Evolutionary conservation across 64 coral and sea anemone species (phyloP), one percentile per base, ranked within the genome.

Genomic region (Stichodactyla helianthus): DNA sequence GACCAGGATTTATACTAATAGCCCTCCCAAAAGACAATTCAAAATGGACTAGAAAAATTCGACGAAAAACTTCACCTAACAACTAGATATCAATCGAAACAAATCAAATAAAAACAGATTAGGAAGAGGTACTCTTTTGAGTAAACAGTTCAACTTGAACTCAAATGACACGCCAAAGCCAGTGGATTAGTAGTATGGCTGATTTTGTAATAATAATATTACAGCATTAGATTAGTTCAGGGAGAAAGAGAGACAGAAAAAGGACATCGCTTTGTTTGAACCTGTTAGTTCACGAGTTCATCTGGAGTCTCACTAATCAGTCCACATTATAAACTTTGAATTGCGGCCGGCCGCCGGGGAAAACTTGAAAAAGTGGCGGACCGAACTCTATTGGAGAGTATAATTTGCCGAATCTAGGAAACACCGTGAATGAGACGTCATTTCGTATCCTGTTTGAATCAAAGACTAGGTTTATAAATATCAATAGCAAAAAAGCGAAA

Each of bases 391-490:
- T 74, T 74, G 8, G 68, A 74, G 68, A 27, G 68, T 19, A 74
- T 74, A 74, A 74, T 31, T 74, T 74, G 25, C 68, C 68, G 68
- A 74, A 74, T 11, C 68, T 74, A 74, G 68, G 68, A 74, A 74
- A 74, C 68, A 31, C 4, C 1, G 22, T 74, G 26, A 74, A 74
- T 74, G 26, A 35, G 20, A n/a, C 68, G 68, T 74, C 68, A 74
- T 7, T 14, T 31, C 26, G 68, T 74, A 74, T 74, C 68, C 68
- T 74, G 68, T 74, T 12, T 74, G 23, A 74, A 4, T 31, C 68
- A 27, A 31, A 74, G 10, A 27, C 68, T 74, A 1, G 25, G 68
- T 74, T 74, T 20, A 74, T 74, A 31, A 74, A 74, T 74, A 74
- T 74, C n/a, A 74, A 74, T 74, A 74, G 55, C 7, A 74, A 74